Evolutionary conservation across 2,113 vertebrate species (phyloP).

Genomic region (Muscicapa adusta): DNA sequence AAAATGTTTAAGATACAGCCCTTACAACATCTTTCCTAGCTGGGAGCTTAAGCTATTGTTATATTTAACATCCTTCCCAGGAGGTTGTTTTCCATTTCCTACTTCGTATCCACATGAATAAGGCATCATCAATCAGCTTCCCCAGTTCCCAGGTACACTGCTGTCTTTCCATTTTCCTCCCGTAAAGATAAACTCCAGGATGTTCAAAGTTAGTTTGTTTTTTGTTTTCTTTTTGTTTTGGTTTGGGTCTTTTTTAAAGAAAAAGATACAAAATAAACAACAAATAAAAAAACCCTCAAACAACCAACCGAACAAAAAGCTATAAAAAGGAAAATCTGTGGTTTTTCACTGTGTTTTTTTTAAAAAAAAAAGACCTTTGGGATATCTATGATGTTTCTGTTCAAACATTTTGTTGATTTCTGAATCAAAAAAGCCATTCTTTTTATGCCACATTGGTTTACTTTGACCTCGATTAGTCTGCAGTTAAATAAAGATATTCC

Average conservation of each 20-base stretch:
- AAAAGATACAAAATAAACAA: not conserved
- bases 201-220: not conserved
- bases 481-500: not conserved
- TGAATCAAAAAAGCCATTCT: not conserved
- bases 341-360: no score
- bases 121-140: not conserved
- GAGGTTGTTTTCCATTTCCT: not conserved
- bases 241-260: not conserved
- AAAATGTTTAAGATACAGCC: not conserved
- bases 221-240: not conserved
- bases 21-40: not conserved
- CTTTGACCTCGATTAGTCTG: not conserved
- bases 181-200: not conserved
- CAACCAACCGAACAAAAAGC: accelerated
- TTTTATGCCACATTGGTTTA: not conserved
- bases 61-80: not conserved
- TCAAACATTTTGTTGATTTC: not conserved
- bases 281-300: not conserved
- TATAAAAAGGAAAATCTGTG: not conserved
- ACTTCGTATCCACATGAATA: accelerated
- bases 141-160: not conserved
- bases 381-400: not conserved
- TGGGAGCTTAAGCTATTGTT: not conserved
- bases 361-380: not conserved
- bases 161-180: not conserved